Percentiles rank a stretch among this genome's conserved stretches.
These are phyloP conservation scores for Meta bourneti DNA, from an alignment of 2,888 invertebrate species.

Conservation along the genomic window DNA sequence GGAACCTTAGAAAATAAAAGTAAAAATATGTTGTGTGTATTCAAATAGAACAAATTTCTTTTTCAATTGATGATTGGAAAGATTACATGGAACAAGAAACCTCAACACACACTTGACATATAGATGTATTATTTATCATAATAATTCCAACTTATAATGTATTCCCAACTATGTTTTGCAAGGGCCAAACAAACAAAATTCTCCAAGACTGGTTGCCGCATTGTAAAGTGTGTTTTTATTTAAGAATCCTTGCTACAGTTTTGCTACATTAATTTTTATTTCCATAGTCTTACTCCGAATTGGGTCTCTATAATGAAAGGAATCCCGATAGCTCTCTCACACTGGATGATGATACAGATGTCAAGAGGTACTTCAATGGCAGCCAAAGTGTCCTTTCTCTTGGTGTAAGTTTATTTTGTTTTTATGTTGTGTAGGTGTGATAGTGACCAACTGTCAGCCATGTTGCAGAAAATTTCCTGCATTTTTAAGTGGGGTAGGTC, in stretches of 20 bases:
- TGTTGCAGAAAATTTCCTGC: background rate
- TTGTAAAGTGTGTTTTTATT: background rate
- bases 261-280: background rate
- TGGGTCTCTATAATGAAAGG: conserved; percentile 69
- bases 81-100: background rate
- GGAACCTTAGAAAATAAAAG: background rate
- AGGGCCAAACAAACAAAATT: background rate
- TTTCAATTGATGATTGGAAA: background rate
- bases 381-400: conserved; percentile 82
- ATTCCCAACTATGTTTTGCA: background rate
- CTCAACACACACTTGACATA: background rate
- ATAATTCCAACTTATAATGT: background rate
- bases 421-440: too few relatives aligned
- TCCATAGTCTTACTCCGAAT: conserved; percentile 61
- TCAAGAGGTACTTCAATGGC: conserved; percentile 62
- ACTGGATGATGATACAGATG: conserved; percentile 71
- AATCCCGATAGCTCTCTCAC: conserved; percentile 67
- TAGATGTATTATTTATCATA: background rate
- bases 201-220: too few relatives aligned
- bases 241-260: background rate
- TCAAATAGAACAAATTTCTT: background rate
- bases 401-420: conserved; percentile 83
- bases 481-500: too few relatives aligned
- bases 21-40: background rate
- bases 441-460: background rate